Conservation (phyloP, 2,113 vertebrate genomes). For the Girardinichthys multiradiatus region DNA sequence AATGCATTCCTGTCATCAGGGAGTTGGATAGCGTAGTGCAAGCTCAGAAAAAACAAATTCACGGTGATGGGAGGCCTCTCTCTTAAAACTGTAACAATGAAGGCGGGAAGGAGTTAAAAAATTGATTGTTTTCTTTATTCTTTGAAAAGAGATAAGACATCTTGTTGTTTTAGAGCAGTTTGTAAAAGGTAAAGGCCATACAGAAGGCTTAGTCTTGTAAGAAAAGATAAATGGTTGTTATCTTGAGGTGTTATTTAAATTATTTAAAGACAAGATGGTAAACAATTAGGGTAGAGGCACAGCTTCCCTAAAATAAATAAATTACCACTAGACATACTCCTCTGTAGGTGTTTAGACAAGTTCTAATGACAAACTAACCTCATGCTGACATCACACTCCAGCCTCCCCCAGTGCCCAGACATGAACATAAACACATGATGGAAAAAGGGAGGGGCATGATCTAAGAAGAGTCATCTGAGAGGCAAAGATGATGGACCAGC, state of each 20-base stretch:
- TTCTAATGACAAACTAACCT: constrained; percentile 37
- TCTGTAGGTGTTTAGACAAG: not conserved
- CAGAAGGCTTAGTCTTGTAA: not conserved
- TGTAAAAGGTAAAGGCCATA: not conserved
- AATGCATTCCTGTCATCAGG: constrained; percentile 72
- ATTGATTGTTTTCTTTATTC: constrained; percentile 29
- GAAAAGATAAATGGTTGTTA: constrained; percentile 16
- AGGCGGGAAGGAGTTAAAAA: constrained; percentile 34
- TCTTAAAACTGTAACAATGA: constrained; percentile 61
- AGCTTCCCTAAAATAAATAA: constrained; percentile 69
- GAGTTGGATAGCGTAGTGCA: constrained; percentile 58
- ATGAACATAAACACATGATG: constrained; percentile 28
- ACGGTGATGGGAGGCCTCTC: constrained; percentile 59
- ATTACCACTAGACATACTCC: constrained; percentile 27
- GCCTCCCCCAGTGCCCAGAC: constrained; percentile 9
- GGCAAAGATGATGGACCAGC: constrained; percentile 17
- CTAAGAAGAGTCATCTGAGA: constrained; percentile 14
- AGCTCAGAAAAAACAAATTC: constrained; percentile 61
- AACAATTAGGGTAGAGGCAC: constrained; percentile 69
- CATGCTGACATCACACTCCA: too few relatives aligned
- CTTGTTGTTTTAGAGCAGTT: constrained; percentile 2
- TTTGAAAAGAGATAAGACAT: not conserved
- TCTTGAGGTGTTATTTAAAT: constrained; percentile 71
- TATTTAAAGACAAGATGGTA: constrained; percentile 66
- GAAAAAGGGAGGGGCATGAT: constrained; percentile 44